These are phyloP conservation scores for Leptobrachium leishanense DNA, from an alignment of 2,113 vertebrate species.

Conservation along the genomic window DNA sequence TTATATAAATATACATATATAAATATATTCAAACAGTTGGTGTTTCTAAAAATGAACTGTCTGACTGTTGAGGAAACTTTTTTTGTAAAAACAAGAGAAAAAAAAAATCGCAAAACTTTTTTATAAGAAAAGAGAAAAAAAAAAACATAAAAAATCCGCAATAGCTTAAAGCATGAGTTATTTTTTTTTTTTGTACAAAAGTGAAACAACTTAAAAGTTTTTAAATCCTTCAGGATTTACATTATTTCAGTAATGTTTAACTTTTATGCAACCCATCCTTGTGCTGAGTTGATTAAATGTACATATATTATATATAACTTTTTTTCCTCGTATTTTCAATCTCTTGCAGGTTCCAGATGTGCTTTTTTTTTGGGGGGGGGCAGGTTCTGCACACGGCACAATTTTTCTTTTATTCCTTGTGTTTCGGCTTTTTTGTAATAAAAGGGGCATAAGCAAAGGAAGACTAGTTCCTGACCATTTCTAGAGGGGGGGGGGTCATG, in stretches of 20 bases:
- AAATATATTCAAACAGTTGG: conserved; percentile 29
- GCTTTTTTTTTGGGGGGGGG: background rate
- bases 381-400: conserved; percentile 17
- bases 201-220: conserved; percentile 19
- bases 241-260: conserved; percentile 39
- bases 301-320: conserved; percentile 15
- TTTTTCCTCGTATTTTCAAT: conserved; percentile 38
- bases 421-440: conserved; percentile 25
- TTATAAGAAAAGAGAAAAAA: conserved; percentile 33
- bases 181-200: conserved; percentile 41
- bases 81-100: conserved; percentile 24
- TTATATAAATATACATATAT: conserved; percentile 41
- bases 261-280: conserved; percentile 29
- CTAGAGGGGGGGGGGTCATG: background rate
- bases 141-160: conserved; percentile 36
- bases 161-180: conserved; percentile 44
- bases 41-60: conserved; percentile 21
- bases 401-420: background rate
- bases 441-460: conserved; percentile 2
- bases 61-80: conserved; percentile 17
- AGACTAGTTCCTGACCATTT: conserved; percentile 6
- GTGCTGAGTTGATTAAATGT: conserved; percentile 27
- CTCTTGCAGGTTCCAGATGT: conserved; percentile 30
- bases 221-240: conserved; percentile 36
- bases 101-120: conserved; percentile 5